Evolutionary conservation across 2,888 invertebrate species (phyloP).

Genomic region (Xanthia icteritia): DNA sequence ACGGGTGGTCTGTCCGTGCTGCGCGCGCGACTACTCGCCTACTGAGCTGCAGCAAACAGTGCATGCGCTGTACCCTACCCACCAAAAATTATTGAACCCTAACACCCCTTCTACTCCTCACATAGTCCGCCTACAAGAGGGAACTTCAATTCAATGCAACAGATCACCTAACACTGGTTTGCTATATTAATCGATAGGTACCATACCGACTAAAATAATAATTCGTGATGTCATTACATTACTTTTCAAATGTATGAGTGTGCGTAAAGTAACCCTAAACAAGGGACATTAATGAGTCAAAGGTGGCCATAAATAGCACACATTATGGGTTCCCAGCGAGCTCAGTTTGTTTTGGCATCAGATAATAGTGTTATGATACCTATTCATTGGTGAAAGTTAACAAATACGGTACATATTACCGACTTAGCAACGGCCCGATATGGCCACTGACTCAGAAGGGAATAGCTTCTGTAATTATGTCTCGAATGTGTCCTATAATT

Average conservation of each 20-base stretch:
- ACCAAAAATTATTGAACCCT: slow-evolving; percentile 74
- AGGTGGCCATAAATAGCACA: slow-evolving; percentile 72
- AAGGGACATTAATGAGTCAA: slow-evolving; percentile 76
- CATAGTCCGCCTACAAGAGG: slow-evolving; percentile 54
- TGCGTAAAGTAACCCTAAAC: slow-evolving; percentile 79
- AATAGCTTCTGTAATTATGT: slow-evolving; percentile 49
- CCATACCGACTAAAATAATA: slow-evolving; percentile 77
- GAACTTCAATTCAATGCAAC: slow-evolving; percentile 72
- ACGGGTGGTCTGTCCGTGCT: slow-evolving; percentile 80
- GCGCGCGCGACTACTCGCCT: slow-evolving; percentile 77
- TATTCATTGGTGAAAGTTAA: slow-evolving; percentile 65
- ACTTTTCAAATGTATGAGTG: slow-evolving; percentile 76
- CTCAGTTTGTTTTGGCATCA: slow-evolving; percentile 70
- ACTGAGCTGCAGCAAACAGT: slow-evolving; percentile 70
- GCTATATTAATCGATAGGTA: slow-evolving; percentile 76
- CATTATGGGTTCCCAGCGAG: slow-evolving; percentile 68
- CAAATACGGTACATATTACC: slow-evolving; percentile 35
- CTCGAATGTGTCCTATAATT: slow-evolving; percentile 39
- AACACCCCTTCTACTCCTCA: slow-evolving; percentile 69
- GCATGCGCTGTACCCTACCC: slow-evolving; percentile 61
- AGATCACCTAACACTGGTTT: slow-evolving; percentile 76
- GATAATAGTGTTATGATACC: slow-evolving; percentile 62
- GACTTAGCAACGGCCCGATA: slow-evolving; percentile 34
- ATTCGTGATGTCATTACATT: slow-evolving; percentile 81
- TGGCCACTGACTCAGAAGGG: slow-evolving; percentile 38